A percentile compares a stretch with the other conserved stretches of the same genome.
These are phyloP conservation scores for Sebastes glaucus DNA, from an alignment of 2,797 vertebrate genomes.

Conservation along the genomic window DNA sequence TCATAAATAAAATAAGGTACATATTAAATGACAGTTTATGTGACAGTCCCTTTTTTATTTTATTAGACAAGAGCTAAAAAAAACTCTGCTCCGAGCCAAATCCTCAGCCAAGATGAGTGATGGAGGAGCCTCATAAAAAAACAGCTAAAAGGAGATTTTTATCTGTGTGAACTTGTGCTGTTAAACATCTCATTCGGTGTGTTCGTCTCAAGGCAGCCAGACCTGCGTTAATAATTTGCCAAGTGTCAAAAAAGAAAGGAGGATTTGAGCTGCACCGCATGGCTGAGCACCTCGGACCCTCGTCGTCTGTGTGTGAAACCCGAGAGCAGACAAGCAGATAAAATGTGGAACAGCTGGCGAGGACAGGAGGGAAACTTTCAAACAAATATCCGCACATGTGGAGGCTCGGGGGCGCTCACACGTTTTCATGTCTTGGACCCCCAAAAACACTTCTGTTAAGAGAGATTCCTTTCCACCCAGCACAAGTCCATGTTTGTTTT, in stretches of 20 bases:
- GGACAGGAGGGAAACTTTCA: conserved; percentile 89
- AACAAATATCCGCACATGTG: conserved; percentile 90
- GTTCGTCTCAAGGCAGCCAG: conserved; percentile 47
- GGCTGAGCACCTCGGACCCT: conserved; percentile 75
- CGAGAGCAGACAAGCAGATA: conserved; percentile 87
- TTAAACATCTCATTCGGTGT: conserved; percentile 57
- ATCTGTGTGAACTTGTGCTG: conserved; percentile 32
- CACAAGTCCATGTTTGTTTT: neutral
- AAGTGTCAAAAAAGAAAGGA: conserved; percentile 70
- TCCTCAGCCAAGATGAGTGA: conserved; percentile 34
- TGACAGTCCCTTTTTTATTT: conserved; percentile 49
- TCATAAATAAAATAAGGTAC: conserved; percentile 34
- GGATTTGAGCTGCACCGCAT: conserved; percentile 69
- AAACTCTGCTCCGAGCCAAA: conserved; percentile 34
- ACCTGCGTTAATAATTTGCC: conserved; percentile 67
- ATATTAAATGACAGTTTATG: conserved; percentile 41
- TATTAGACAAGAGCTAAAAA: conserved; percentile 28
- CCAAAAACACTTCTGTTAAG: conserved; percentile 27
- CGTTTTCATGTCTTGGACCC: conserved; percentile 52
- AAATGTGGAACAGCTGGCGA: conserved; percentile 92
- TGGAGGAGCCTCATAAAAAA: conserved; percentile 40
- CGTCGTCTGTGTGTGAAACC: conserved; percentile 71
- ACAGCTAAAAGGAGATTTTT: conserved; percentile 33
- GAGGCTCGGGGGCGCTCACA: conserved; percentile 71
- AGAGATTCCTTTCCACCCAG: neutral